phyloP scores from a whole-genome alignment of 2,888 invertebrate genomes.

The Eristalis pertinax region DNA sequence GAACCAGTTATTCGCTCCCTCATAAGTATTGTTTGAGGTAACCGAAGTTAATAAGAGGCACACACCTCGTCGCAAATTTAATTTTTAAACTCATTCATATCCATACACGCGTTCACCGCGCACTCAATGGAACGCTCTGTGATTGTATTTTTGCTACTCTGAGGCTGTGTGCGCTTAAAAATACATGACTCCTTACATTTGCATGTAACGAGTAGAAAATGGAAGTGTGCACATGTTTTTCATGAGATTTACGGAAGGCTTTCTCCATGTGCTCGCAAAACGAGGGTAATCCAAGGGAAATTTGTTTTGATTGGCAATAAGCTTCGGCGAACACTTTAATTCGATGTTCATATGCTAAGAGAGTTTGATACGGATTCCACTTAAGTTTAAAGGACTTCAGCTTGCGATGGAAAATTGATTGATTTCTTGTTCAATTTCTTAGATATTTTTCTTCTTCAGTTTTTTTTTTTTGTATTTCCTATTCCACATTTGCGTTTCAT shows the following conservation, averaged over 20 bases:
- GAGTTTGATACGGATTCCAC: background rate
- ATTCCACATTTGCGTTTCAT: background rate
- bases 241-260: background rate
- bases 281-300: background rate
- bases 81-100: background rate
- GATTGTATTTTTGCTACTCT: background rate
- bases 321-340: background rate
- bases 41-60: background rate
- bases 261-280: background rate
- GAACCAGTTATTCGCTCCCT: background rate
- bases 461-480: background rate
- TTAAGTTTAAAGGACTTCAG: background rate
- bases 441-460: too few relatives aligned
- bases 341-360: background rate
- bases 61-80: background rate
- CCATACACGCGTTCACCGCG: background rate
- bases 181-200: background rate
- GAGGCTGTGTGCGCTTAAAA: too few relatives aligned
- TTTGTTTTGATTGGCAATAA: background rate
- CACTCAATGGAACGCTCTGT: background rate
- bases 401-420: constrained; percentile 15
- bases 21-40: background rate
- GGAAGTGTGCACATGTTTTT: background rate
- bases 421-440: constrained; percentile 8
- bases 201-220: background rate